These are phyloP conservation scores for Chionoecetes opilio DNA, from an alignment of 1,140 invertebrate species.

Conservation along the genomic window DNA sequence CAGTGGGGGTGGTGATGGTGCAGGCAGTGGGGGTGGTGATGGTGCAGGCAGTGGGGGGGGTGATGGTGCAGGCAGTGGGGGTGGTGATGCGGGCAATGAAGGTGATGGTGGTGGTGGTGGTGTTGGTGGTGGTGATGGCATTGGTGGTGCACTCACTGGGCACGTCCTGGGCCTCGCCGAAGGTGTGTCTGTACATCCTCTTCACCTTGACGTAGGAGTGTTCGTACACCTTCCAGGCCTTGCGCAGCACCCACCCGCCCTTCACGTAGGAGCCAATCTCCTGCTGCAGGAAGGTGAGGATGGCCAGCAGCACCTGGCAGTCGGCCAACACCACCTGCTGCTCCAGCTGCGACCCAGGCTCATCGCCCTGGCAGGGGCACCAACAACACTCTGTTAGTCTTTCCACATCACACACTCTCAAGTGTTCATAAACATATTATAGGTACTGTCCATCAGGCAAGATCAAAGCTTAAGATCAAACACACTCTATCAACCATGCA, in stretches of 20 bases:
- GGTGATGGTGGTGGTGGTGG: too few relatives aligned
- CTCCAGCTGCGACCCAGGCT: slow-evolving; percentile 85
- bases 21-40: neutral
- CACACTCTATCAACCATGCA: too few relatives aligned
- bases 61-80: too few relatives aligned
- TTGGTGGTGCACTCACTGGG: slow-evolving; percentile 32
- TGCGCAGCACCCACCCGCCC: slow-evolving; percentile 89
- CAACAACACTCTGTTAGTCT: neutral
- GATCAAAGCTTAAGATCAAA: too few relatives aligned
- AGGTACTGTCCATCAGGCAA: too few relatives aligned
- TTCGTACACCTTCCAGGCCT: slow-evolving; percentile 90
- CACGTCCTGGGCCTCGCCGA: slow-evolving; percentile 59
- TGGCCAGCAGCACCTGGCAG: slow-evolving; percentile 87
- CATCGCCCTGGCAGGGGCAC: slow-evolving; percentile 68
- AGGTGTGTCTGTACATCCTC: slow-evolving; percentile 70
- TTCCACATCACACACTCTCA: neutral
- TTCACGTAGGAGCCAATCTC: slow-evolving; percentile 89
- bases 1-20: too few relatives aligned
- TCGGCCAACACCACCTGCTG: slow-evolving; percentile 89
- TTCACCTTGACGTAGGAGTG: slow-evolving; percentile 69
- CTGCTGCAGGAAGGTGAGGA: slow-evolving; percentile 88
- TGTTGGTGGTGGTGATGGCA: neutral
- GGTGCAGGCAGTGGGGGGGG: too few relatives aligned
- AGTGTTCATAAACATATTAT: slow-evolving; percentile 3
- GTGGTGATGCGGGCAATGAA: too few relatives aligned